These are phyloP conservation scores for Microctonus aethiopoides DNA, from an alignment of 2,888 invertebrate species.

Conservation along the genomic window DNA sequence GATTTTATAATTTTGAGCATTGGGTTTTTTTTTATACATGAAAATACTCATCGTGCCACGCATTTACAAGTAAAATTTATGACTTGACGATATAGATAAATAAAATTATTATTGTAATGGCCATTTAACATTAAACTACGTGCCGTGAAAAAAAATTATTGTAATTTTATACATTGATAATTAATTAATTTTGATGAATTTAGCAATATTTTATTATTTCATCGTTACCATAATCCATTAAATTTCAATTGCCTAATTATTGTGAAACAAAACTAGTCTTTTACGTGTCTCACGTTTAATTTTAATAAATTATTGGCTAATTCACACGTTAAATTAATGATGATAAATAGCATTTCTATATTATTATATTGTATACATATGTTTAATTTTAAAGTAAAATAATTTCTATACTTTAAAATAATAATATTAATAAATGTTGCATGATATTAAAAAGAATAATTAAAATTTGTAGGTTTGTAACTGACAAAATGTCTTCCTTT, in stretches of 20 bases:
- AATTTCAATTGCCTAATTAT: neutral
- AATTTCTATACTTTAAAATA: constrained; percentile 3
- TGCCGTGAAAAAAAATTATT: neutral
- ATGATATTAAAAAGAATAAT: constrained; percentile 15
- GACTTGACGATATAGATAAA: neutral
- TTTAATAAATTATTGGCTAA: neutral
- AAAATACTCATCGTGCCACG: constrained; percentile 24
- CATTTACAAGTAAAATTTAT: neutral
- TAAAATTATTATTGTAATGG: neutral
- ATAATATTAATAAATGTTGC: neutral
- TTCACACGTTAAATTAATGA: neutral
- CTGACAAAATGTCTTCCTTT: constrained; percentile 52
- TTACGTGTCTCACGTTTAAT: neutral
- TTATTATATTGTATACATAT: neutral
- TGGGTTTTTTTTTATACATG: too few relatives aligned
- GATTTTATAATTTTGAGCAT: neutral
- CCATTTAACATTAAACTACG: neutral
- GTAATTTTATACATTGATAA: constrained; percentile 30
- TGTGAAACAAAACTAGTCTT: neutral
- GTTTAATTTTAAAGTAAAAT: neutral
- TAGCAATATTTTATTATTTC: constrained; percentile 4
- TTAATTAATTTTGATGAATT: constrained; percentile 6
- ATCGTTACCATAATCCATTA: neutral
- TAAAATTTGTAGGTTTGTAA: constrained; percentile 36
- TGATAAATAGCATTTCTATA: constrained; percentile 7